Evolutionary conservation across 2,888 invertebrate genomes (phyloP).

Genomic region (Hirtodrosophila duncani): DNA sequence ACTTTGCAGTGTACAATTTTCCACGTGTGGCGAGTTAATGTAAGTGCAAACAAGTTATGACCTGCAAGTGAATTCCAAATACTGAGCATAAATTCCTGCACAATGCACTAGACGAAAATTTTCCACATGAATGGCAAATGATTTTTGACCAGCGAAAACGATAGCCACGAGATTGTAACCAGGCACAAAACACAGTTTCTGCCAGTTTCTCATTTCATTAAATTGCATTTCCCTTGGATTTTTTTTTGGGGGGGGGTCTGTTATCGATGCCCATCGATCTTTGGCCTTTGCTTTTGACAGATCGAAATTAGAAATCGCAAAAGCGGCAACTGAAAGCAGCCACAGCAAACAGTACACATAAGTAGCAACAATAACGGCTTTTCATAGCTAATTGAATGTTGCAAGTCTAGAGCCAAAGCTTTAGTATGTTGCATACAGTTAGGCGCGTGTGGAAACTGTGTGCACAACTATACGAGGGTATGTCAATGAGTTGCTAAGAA

Average conservation of each 20-base stretch:
- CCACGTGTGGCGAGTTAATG: constrained; percentile 65
- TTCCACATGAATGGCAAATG: constrained; percentile 68
- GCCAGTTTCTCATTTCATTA: neutral
- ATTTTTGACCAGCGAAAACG: constrained; percentile 28
- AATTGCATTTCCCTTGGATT: constrained; percentile 8
- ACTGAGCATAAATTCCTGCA: constrained; percentile 62
- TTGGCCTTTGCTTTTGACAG: constrained; percentile 72
- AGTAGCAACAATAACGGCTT: neutral
- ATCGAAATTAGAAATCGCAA: constrained; percentile 72
- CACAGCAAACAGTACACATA: constrained; percentile 1
- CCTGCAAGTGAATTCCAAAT: constrained; percentile 46
- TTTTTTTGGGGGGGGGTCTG: constrained; percentile 31
- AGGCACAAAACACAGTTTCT: too few relatives aligned
- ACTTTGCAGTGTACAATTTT: constrained; percentile 25
- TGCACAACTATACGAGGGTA: constrained; percentile 58
- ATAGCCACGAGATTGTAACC: neutral
- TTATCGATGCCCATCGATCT: constrained; percentile 75
- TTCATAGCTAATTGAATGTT: constrained; percentile 67
- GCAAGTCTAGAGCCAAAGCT: constrained; percentile 47
- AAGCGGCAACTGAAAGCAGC: constrained; percentile 16
- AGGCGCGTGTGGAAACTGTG: constrained; percentile 50
- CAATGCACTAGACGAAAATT: constrained; percentile 68
- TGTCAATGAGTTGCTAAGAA: too few relatives aligned
- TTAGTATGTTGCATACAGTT: constrained; percentile 47
- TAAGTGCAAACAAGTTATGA: constrained; percentile 45